Percentiles rank a stretch among this genome's conserved stretches.
Evolutionary conservation across 2,797 vertebrate genomes (phyloP).

Genomic region (Malacoctenus gilli): DNA sequence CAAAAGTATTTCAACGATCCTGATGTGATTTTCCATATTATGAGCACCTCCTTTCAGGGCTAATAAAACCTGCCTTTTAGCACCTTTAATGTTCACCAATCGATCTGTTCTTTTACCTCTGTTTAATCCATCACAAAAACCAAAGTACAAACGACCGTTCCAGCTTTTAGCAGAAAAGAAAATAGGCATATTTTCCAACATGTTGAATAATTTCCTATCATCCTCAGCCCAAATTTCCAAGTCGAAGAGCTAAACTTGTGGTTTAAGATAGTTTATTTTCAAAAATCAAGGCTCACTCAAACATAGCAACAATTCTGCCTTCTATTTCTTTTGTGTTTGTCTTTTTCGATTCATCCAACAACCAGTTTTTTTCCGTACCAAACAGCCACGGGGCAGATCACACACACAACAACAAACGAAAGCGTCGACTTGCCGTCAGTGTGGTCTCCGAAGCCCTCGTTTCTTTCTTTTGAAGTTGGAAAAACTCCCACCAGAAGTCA

Average conservation of each 20-base stretch:
- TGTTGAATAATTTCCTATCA: background rate
- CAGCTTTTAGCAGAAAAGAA: background rate
- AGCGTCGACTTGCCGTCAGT: slow-evolving; percentile 44
- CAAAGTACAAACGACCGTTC: too few relatives aligned
- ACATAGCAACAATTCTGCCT: slow-evolving; percentile 15
- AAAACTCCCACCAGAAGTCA: slow-evolving; percentile 53
- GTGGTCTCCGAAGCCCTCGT: slow-evolving; percentile 50
- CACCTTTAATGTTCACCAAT: background rate
- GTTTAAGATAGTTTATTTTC: slow-evolving; percentile 4
- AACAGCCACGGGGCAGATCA: slow-evolving; percentile 32
- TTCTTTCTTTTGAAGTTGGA: slow-evolving; percentile 47
- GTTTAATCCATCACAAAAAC: background rate
- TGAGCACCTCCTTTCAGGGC: background rate
- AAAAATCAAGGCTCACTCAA: slow-evolving; percentile 1
- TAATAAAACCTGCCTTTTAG: background rate
- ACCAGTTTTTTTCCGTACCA: slow-evolving; percentile 23
- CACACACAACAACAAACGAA: slow-evolving; percentile 41
- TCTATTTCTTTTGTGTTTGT: slow-evolving; percentile 13
- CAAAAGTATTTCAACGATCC: too few relatives aligned
- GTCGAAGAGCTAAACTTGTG: background rate
- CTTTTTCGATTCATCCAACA: slow-evolving; percentile 6
- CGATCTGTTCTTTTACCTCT: background rate
- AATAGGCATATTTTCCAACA: background rate
- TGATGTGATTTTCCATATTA: too few relatives aligned
- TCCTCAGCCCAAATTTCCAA: background rate